phyloP scores from a whole-genome alignment of 2,113 vertebrate genomes.

The Nothocercus julius region DNA sequence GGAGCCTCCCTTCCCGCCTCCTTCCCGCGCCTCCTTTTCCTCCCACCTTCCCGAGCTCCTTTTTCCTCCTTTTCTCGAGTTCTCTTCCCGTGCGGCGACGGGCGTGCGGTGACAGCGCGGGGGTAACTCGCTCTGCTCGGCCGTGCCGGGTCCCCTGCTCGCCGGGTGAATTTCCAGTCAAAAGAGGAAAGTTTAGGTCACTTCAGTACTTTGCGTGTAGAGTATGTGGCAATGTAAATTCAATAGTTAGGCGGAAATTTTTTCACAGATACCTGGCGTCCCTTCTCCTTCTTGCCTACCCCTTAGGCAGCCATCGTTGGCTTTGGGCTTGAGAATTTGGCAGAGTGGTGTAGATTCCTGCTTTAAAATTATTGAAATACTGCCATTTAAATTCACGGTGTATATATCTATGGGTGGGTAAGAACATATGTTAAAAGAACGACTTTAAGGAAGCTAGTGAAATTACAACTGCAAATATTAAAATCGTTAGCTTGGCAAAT shows the following conservation, averaged over 20 bases:
- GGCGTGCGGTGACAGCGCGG: too few species aligned
- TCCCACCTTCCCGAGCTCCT: neutral
- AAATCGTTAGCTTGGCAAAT: neutral
- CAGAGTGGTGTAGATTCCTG: too few species aligned
- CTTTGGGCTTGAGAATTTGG: neutral
- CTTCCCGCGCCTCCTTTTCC: neutral
- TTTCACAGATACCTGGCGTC: neutral
- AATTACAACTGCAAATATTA: neutral
- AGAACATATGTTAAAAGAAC: neutral
- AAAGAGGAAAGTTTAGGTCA: neutral
- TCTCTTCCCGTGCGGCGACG: too few species aligned
- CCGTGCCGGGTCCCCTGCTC: too few species aligned
- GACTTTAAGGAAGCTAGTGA: neutral
- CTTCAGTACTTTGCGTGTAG: neutral
- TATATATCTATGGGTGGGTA: too few species aligned
- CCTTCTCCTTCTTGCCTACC: neutral
- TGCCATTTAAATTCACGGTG: neutral
- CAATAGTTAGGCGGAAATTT: neutral
- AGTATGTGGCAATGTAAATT: neutral
- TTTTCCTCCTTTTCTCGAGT: too few species aligned
- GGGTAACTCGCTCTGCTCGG: too few species aligned
- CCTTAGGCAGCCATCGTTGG: neutral
- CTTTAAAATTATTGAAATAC: neutral
- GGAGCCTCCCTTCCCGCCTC: neutral
- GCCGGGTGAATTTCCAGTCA: neutral